A percentile compares a stretch with the other conserved stretches of the same genome.
Conservation (phyloP, 2,797 vertebrate species). For the Fundulus diaphanus region DNA sequence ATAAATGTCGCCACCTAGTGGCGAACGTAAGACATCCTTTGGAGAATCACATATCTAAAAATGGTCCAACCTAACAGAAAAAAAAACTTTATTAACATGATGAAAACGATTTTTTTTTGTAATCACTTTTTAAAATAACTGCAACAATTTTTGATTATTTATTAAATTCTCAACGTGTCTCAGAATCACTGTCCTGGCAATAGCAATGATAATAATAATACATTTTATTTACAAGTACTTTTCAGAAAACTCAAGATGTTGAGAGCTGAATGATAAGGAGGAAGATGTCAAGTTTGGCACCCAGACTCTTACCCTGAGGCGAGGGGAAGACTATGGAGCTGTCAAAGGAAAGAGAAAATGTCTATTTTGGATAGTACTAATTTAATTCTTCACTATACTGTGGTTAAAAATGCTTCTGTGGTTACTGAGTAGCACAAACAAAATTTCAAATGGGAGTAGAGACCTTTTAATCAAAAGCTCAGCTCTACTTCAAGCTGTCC, state of each 20-base stretch:
- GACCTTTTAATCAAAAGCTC: conserved; percentile 24
- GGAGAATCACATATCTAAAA: background rate
- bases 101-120: background rate
- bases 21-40: conserved; percentile 20
- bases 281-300: too few species aligned
- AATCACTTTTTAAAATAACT: background rate
- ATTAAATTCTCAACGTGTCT: background rate
- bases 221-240: too few species aligned
- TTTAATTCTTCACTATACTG: too few species aligned
- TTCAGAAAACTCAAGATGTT: too few species aligned
- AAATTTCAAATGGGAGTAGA: conserved; percentile 41
- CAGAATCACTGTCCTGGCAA: conserved; percentile 77
- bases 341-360: too few species aligned
- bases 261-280: too few species aligned
- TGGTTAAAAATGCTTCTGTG: conserved; percentile 4
- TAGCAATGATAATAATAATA: too few species aligned
- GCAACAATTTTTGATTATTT: background rate
- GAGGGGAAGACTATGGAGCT: too few species aligned
- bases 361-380: too few species aligned
- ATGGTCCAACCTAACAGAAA: background rate
- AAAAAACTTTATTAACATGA: background rate
- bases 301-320: too few species aligned
- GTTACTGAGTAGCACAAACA: conserved; percentile 46
- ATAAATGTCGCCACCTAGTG: conserved; percentile 70
- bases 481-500: conserved; percentile 17